Conservation (phyloP, 2,797 vertebrate genomes). For the Spinus olivaceus region DNA sequence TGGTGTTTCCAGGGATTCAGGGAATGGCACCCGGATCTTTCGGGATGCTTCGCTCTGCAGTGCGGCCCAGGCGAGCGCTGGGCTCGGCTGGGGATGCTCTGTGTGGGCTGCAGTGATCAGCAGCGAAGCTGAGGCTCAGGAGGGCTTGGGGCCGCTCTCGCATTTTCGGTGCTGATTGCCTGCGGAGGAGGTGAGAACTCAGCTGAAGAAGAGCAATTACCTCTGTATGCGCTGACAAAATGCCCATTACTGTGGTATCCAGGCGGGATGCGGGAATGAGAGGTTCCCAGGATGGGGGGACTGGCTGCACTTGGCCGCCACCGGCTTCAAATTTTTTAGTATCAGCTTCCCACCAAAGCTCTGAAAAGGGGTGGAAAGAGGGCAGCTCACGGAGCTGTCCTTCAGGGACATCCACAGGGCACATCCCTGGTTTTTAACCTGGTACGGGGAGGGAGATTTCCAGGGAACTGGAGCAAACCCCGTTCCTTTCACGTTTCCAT, state of each 20-base stretch:
- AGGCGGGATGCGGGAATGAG: background rate
- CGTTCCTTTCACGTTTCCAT: background rate
- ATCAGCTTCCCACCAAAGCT: background rate
- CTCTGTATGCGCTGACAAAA: conserved; percentile 3
- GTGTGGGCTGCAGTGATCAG: background rate
- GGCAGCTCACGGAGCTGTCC: background rate
- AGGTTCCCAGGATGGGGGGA: background rate
- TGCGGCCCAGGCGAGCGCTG: background rate
- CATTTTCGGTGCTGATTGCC: conserved; percentile 17
- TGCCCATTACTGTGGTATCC: conserved; percentile 54
- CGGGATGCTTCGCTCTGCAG: background rate
- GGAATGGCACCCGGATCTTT: background rate
- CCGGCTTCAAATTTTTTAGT: background rate
- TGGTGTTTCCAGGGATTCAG: background rate
- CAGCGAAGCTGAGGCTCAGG: background rate
- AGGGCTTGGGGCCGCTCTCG: background rate
- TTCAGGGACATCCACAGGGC: background rate
- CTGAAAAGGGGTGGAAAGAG: background rate
- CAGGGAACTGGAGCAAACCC: background rate
- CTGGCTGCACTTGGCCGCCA: background rate
- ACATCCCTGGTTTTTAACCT: background rate
- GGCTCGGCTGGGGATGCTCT: background rate
- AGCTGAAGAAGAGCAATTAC: conserved; percentile 19
- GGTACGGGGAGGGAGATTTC: background rate
- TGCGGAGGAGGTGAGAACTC: conserved; percentile 56